phyloP scores from a whole-genome alignment of 2,797 vertebrate genomes.

The Taenioides sp. region DNA sequence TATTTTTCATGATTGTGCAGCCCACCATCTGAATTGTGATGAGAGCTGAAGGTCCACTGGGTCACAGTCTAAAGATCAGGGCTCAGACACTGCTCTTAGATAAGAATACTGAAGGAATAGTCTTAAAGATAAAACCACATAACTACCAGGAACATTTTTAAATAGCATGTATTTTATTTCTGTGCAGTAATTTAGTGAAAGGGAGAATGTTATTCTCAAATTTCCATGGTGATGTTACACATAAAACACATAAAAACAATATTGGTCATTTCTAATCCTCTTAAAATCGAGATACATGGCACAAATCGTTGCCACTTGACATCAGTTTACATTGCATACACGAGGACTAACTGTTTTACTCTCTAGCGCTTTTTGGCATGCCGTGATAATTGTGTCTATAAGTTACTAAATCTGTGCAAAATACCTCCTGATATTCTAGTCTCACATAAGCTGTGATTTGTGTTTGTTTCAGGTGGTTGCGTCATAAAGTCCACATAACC shows the following conservation, averaged over 20 bases:
- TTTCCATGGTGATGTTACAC: background rate
- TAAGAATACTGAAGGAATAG: slow-evolving; percentile 20
- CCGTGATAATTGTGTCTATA: too few relatives aligned
- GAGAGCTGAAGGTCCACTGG: slow-evolving; percentile 38
- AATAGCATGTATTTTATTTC: background rate
- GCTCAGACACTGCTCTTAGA: slow-evolving; percentile 18
- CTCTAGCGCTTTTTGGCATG: too few relatives aligned
- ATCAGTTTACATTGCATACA: too few relatives aligned
- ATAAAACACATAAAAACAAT: too few relatives aligned
- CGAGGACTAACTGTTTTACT: too few relatives aligned
- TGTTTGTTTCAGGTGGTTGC: background rate
- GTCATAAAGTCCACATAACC: background rate
- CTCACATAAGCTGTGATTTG: background rate
- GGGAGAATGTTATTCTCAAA: background rate
- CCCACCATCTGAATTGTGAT: slow-evolving; percentile 41
- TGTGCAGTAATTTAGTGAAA: background rate
- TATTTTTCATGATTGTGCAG: slow-evolving; percentile 56
- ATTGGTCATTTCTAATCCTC: too few relatives aligned
- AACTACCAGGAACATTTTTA: background rate
- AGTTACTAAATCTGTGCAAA: too few relatives aligned
- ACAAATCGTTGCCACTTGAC: too few relatives aligned
- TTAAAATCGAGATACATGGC: too few relatives aligned
- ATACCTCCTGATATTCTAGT: background rate
- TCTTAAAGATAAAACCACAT: background rate
- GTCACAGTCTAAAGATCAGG: slow-evolving; percentile 50